These are phyloP conservation scores for Lampris incognitus DNA, from an alignment of 2,113 vertebrate species.

Conservation along the genomic window DNA sequence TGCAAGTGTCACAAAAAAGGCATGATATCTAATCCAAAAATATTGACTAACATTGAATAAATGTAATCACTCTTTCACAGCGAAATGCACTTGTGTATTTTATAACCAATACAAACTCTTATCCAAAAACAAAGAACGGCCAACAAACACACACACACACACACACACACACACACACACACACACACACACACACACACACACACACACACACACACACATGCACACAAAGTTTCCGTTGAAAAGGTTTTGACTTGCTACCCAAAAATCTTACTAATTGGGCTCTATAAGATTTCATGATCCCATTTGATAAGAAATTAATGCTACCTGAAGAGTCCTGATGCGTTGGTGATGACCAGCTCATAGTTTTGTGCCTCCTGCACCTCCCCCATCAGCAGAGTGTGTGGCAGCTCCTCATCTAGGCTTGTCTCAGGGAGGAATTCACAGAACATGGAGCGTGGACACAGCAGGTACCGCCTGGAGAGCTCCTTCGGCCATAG, in stretches of 20 bases:
- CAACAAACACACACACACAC: too few species aligned
- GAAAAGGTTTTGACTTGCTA: not conserved
- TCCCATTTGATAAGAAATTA: not conserved
- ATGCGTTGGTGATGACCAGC: slow-evolving; percentile 85
- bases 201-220: too few species aligned
- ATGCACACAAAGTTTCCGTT: too few species aligned
- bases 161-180: too few species aligned
- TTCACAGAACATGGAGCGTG: slow-evolving; percentile 90
- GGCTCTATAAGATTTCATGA: not conserved
- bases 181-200: too few species aligned
- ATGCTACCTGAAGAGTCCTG: slow-evolving; percentile 86
- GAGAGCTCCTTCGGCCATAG: slow-evolving; percentile 83
- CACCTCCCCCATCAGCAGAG: slow-evolving; percentile 87
- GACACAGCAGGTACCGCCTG: slow-evolving; percentile 86
- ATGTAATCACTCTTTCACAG: not conserved
- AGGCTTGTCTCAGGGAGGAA: slow-evolving; percentile 83
- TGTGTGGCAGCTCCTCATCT: slow-evolving; percentile 66
- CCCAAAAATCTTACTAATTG: not conserved
- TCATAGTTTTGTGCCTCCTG: slow-evolving; percentile 83
- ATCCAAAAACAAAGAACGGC: too few species aligned
- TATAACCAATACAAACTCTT: too few species aligned
- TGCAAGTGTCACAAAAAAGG: too few species aligned
- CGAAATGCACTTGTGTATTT: not conserved
- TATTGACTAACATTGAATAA: too few species aligned
- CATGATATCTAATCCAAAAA: too few species aligned